These are phyloP conservation scores for Orientallactaga bullata DNA, from an alignment of 2,113 vertebrate genomes.

Conservation along the genomic window DNA sequence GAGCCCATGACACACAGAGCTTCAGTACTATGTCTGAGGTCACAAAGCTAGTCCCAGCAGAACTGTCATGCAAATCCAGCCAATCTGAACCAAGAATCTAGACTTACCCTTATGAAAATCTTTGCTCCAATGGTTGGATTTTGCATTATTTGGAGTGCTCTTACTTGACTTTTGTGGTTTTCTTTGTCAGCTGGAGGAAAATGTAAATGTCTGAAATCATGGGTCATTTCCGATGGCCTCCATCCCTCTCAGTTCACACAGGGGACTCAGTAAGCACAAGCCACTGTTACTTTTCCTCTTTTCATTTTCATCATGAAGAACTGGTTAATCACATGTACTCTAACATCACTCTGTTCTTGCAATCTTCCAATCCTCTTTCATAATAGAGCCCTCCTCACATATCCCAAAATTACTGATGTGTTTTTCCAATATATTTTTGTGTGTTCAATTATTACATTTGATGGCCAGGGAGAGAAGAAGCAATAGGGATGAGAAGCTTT, in stretches of 20 bases:
- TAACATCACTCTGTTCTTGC: neutral
- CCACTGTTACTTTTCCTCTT: neutral
- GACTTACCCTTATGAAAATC: neutral
- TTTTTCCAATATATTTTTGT: constrained; percentile 24
- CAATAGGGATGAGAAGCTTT: neutral
- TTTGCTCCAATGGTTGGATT: neutral
- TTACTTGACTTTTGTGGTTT: neutral
- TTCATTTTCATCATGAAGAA: neutral
- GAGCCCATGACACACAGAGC: neutral
- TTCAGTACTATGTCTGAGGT: neutral
- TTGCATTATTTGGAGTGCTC: neutral
- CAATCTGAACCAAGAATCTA: neutral
- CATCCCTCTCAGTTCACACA: neutral
- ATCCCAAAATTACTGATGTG: neutral
- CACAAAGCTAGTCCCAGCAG: neutral
- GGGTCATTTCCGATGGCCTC: neutral
- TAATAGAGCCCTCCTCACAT: neutral
- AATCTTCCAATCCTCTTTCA: neutral
- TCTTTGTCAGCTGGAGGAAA: neutral
- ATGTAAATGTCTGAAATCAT: neutral
- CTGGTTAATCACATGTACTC: neutral
- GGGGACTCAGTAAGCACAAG: neutral
- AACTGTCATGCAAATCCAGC: neutral
- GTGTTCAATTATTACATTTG: constrained; percentile 4
- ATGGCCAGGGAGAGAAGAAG: constrained; percentile 32